phyloP scores from a whole-genome alignment of 2,113 vertebrate genomes.

The Melanostigma gelatinosum region DNA sequence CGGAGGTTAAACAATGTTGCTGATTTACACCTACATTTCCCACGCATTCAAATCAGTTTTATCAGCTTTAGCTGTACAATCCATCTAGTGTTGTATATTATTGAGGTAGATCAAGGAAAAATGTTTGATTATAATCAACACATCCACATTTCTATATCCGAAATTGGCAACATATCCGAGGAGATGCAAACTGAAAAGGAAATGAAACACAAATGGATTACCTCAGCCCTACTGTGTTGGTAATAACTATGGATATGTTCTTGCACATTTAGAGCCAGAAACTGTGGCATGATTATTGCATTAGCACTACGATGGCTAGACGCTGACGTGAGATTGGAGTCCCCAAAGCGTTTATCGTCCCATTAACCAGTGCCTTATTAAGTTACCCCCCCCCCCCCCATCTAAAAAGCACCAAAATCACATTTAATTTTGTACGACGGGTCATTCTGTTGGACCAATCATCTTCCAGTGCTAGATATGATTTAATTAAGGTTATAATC shows the following conservation, averaged over 20 bases:
- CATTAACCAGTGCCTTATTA: constrained; percentile 7
- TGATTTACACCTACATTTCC: not conserved
- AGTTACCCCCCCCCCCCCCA: not conserved
- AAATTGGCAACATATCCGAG: not conserved
- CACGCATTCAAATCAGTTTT: not conserved
- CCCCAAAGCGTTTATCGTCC: not conserved
- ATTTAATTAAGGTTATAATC: constrained; percentile 38
- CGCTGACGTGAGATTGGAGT: not conserved
- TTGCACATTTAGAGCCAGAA: not conserved
- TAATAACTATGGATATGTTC: not conserved
- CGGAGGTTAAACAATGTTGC: not conserved
- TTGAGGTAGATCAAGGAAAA: not conserved
- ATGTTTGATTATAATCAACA: not conserved
- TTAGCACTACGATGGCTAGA: not conserved
- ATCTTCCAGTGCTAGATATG: not conserved
- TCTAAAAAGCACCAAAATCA: constrained; percentile 18
- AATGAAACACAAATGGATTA: not conserved
- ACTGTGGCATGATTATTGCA: not conserved
- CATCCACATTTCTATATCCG: not conserved
- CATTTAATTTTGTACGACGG: not conserved
- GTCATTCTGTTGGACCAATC: constrained; percentile 3
- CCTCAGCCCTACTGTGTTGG: not conserved
- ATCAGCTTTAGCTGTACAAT: not conserved
- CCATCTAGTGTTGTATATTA: not conserved
- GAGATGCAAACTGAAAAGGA: not conserved